Conservation (phyloP, 2,113 vertebrate genomes). For the Neolamprologus variostigma region DNA sequence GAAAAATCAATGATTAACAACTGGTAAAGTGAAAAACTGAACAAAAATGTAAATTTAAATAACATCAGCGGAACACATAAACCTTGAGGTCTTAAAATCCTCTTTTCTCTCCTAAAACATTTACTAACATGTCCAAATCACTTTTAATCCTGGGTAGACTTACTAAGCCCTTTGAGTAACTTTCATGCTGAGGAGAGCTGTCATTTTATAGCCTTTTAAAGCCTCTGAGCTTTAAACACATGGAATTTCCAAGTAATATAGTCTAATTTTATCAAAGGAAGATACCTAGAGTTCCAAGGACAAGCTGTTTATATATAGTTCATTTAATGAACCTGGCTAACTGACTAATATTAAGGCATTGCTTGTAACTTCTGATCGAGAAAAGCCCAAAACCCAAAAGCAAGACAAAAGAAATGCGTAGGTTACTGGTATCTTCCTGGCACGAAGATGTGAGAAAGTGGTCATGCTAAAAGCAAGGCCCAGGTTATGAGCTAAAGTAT, state of each 20-base stretch:
- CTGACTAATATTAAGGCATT: neutral
- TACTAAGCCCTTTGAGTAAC: neutral
- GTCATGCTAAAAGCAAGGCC: neutral
- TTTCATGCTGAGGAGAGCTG: neutral
- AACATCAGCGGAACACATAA: neutral
- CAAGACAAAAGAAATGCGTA: neutral
- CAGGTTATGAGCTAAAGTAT: neutral
- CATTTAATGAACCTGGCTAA: neutral
- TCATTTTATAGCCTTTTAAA: slow-evolving; percentile 4
- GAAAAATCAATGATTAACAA: neutral
- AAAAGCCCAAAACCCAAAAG: neutral
- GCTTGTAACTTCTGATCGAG: neutral
- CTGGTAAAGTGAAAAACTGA: neutral
- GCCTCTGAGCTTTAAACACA: neutral
- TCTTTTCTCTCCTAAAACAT: neutral
- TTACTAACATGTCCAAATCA: neutral
- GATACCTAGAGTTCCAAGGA: neutral
- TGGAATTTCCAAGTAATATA: neutral
- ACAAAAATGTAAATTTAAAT: neutral
- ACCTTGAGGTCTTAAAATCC: neutral
- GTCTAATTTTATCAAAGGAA: neutral
- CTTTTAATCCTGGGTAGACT: neutral
- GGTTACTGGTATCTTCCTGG: neutral
- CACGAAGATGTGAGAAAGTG: neutral
- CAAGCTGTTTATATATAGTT: neutral